Evolutionary conservation across 2,888 invertebrate species (phyloP).

Genomic region (Nemurella pictetii): DNA sequence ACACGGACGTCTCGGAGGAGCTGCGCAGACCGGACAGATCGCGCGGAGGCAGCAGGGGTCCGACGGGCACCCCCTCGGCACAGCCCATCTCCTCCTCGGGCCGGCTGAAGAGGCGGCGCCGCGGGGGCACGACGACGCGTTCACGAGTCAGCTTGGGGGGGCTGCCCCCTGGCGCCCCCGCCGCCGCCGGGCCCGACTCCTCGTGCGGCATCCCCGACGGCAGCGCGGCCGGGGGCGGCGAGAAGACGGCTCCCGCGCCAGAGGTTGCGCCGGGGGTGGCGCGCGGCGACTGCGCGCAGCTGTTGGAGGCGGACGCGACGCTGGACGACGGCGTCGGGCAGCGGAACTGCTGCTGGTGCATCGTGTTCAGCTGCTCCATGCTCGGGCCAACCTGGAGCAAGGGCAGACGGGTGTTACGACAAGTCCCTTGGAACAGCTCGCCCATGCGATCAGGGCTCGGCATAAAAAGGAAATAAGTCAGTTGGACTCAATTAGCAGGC

Average conservation of each 20-base stretch:
- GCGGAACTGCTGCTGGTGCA: constrained; percentile 37
- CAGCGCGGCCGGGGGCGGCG: constrained; percentile 32
- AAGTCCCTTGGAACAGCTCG: background rate
- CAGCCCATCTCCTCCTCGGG: constrained; percentile 56
- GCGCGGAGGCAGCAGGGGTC: constrained; percentile 50
- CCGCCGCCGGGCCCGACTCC: constrained; percentile 7
- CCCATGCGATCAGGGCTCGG: too few relatives aligned
- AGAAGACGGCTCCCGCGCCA: constrained; percentile 39
- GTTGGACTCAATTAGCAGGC: too few relatives aligned
- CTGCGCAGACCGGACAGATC: constrained; percentile 57
- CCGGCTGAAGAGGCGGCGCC: constrained; percentile 61
- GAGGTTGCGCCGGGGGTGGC: constrained; percentile 39
- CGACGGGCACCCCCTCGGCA: constrained; percentile 48
- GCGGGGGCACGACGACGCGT: constrained; percentile 44
- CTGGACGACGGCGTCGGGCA: constrained; percentile 39
- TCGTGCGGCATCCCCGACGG: background rate
- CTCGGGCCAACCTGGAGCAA: constrained; percentile 44
- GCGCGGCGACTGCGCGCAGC: constrained; percentile 36
- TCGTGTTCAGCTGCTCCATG: constrained; percentile 38
- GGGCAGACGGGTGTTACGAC: background rate
- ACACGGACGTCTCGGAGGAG: constrained; percentile 66
- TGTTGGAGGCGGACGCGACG: constrained; percentile 36
- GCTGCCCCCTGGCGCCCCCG: constrained; percentile 47
- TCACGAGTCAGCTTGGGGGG: constrained; percentile 57
- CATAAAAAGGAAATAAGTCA: too few relatives aligned